phyloP scores from a whole-genome alignment of 2,797 vertebrate species.

The Sandelia bainsii region DNA sequence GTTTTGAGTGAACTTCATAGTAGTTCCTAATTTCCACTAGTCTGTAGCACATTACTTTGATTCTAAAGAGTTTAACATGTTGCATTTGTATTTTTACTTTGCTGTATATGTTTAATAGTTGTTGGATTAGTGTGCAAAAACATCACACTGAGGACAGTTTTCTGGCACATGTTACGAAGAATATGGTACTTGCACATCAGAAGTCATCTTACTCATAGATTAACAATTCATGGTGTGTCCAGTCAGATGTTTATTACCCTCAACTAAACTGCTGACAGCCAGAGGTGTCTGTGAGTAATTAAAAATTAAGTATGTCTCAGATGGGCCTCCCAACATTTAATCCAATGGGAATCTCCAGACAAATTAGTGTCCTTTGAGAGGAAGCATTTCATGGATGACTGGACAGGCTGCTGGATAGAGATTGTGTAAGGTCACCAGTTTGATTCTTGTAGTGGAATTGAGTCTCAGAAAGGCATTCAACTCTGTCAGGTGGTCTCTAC shows the following conservation, averaged over 20 bases:
- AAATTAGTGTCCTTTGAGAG: slow-evolving; percentile 22
- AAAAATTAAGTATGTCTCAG: slow-evolving; percentile 12
- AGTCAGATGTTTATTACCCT: neutral
- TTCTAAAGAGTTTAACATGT: neutral
- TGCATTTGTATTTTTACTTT: neutral
- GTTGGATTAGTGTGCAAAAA: neutral
- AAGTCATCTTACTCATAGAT: neutral
- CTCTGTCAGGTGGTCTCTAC: neutral
- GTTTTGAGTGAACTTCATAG: no score
- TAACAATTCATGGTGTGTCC: neutral
- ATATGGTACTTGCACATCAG: neutral
- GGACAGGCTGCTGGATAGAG: slow-evolving; percentile 10
- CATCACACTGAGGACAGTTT: neutral
- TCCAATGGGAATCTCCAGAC: slow-evolving; percentile 29
- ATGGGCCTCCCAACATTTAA: slow-evolving; percentile 18
- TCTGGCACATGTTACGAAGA: neutral
- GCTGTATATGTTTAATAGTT: neutral
- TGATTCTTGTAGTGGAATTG: slow-evolving; percentile 15
- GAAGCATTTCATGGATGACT: slow-evolving; percentile 20
- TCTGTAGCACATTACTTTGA: no score
- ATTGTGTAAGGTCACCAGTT: slow-evolving; percentile 36
- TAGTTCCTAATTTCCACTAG: no score
- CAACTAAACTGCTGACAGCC: neutral
- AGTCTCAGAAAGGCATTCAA: neutral
- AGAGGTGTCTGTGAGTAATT: slow-evolving; percentile 2